Percentiles rank a stretch among this genome's conserved stretches.
Evolutionary conservation across 2,888 invertebrate species (phyloP).

Genomic region (Caenorhabditis plicata): DNA sequence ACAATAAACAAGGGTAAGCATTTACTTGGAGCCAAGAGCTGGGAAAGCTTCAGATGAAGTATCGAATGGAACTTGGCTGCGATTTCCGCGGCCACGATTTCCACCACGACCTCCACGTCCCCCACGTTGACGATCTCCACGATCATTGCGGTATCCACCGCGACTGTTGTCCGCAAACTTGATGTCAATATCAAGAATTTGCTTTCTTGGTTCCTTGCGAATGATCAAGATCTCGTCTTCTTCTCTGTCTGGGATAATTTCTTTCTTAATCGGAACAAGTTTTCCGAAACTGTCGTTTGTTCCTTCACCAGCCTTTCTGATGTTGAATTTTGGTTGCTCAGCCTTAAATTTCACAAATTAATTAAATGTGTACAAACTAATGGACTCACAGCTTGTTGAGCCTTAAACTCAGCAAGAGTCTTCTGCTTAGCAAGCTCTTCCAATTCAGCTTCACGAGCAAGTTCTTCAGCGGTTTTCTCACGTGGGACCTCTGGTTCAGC

Average conservation of each 20-base stretch:
- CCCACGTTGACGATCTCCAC: conserved; percentile 28
- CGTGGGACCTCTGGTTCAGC: conserved; percentile 43
- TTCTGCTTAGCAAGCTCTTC: conserved; percentile 57
- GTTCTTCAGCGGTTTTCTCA: conserved; percentile 56
- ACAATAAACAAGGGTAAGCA: conserved; percentile 8
- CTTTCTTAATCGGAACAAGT: conserved; percentile 53
- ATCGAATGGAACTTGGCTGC: conserved; percentile 38
- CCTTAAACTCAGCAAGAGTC: conserved; percentile 58
- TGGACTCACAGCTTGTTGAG: conserved; percentile 31
- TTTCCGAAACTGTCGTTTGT: conserved; percentile 46
- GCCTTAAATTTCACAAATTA: conserved; percentile 7
- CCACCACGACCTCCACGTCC: conserved; percentile 33
- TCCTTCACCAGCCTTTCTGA: conserved; percentile 56
- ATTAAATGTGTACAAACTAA: conserved; percentile 1
- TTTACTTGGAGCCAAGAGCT: conserved; percentile 53
- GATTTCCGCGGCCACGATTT: conserved; percentile 20
- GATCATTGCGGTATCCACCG: conserved; percentile 31
- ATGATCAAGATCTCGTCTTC: conserved; percentile 42
- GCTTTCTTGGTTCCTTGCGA: conserved; percentile 37
- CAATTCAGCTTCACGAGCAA: conserved; percentile 44
- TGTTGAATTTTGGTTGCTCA: conserved; percentile 55
- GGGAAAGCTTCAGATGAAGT: conserved; percentile 55
- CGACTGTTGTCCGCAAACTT: conserved; percentile 35
- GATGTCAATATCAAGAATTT: conserved; percentile 53
- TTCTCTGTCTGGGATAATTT: conserved; percentile 36